Evolutionary conservation across 2,888 invertebrate genomes (phyloP), one percentile per base, ranked within the genome.

Genomic region (Choreutis nemorana): DNA sequence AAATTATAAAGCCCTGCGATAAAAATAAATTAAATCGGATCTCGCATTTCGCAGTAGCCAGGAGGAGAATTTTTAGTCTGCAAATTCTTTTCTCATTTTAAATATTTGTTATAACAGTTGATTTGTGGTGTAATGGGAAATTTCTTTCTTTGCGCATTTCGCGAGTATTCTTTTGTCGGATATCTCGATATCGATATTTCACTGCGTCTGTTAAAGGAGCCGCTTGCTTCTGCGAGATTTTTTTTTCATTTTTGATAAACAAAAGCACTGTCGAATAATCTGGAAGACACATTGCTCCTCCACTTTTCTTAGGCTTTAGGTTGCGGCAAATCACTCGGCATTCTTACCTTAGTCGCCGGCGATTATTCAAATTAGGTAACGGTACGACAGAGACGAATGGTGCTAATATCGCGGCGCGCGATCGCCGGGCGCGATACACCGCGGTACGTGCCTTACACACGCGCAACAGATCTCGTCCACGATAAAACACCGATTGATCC

Each of bases 11-110:
- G 72, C 67, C 67, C 66, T 55, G 61, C 75, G 78, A 78, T 78
- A 78, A 79, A 79, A 79, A 79, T 79, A 79, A 78, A 79, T 79
- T 78, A 79, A 78, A 79, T 78, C 73, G 72, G 78, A 78, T 75
- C 73, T 72, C 70, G 67, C 67, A 61, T 73, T 71, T 59, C 58
- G 70, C 65, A 67, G 75, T 72, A 73, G 71, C 68, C 65, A 63
- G 68, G 59, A 72, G 57, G 58, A 64, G 58, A 62, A 60, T 71
- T 75, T 71, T 64, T 67, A 68, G 68, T 62, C 71, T 61, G 63
- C 58, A 55, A 71, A 73, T 75, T 66, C 63, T 57, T 65, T 72
- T 71, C 67, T 64, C 64, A 63, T 70, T 70, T 71, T 66, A 66
- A 75, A 73, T 73, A 73, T 75, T 77, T 77, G 68, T 70, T 72